Evolutionary conservation across 2,888 invertebrate genomes (phyloP).

Genomic region (Drosophila silvestris): DNA sequence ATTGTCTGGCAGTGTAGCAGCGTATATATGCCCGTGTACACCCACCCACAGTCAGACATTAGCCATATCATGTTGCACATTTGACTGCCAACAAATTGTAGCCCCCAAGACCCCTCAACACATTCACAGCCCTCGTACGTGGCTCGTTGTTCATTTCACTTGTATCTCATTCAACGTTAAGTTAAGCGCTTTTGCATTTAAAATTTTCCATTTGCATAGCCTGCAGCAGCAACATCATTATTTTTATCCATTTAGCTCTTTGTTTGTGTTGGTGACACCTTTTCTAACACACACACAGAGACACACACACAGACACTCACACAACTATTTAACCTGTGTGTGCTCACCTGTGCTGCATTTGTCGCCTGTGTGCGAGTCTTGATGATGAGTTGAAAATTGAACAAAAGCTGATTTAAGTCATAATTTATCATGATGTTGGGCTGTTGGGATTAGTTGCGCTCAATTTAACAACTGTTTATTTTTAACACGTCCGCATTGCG

Average conservation of each 20-base stretch:
- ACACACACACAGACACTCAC: constrained; percentile 7
- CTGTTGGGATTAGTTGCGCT: constrained; percentile 74
- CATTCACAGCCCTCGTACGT: not conserved
- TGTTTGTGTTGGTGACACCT: constrained; percentile 69
- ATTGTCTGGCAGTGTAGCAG: constrained; percentile 26
- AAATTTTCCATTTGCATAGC: constrained; percentile 58
- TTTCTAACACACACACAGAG: constrained; percentile 50
- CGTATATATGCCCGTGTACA: constrained; percentile 4
- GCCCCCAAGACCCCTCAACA: not conserved
- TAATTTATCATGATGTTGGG: constrained; percentile 74
- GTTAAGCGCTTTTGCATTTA: constrained; percentile 62
- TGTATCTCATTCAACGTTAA: constrained; percentile 50
- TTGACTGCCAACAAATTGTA: constrained; percentile 46
- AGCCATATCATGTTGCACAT: constrained; percentile 70
- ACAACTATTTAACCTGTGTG: constrained; percentile 61
- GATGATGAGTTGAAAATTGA: constrained; percentile 80
- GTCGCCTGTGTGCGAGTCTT: constrained; percentile 33
- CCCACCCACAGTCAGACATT: constrained; percentile 49
- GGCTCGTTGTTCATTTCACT: constrained; percentile 6
- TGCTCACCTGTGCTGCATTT: constrained; percentile 53
- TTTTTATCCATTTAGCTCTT: constrained; percentile 69
- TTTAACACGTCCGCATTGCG: constrained; percentile 76
- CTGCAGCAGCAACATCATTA: constrained; percentile 55
- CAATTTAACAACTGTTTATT: constrained; percentile 79
- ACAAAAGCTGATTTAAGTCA: constrained; percentile 82